phyloP scores from a whole-genome alignment of 2,113 vertebrate genomes.

The Pycnonotus jocosus region DNA sequence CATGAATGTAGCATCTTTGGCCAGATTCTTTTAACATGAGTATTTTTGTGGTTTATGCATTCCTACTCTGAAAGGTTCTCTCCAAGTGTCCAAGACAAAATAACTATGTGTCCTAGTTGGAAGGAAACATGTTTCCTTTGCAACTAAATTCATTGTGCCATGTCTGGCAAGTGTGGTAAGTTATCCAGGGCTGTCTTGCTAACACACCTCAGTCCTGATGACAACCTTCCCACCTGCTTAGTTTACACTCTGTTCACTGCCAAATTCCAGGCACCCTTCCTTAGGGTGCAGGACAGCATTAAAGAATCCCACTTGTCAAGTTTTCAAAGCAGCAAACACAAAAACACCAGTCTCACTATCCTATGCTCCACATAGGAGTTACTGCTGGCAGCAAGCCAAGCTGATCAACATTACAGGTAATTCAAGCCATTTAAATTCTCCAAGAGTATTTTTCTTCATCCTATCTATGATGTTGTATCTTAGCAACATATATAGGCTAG shows the following conservation, averaged over 20 bases:
- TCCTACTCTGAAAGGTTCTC: slow-evolving; percentile 10
- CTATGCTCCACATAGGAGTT: not conserved
- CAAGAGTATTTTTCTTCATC: not conserved
- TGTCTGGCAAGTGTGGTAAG: not conserved
- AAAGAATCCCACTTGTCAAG: not conserved
- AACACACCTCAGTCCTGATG: not conserved
- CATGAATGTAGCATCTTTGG: not conserved
- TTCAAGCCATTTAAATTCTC: not conserved
- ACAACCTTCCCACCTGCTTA: not conserved
- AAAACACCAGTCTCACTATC: not conserved
- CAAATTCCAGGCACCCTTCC: not conserved
- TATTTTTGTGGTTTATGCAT: slow-evolving; percentile 50
- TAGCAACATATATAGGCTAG: not conserved
- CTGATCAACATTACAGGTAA: not conserved
- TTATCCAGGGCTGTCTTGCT: not conserved
- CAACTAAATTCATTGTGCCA: not conserved
- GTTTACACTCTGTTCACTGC: not conserved
- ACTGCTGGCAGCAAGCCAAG: not conserved
- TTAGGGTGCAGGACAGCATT: not conserved
- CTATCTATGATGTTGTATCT: not conserved
- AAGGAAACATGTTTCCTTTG: slow-evolving; percentile 29
- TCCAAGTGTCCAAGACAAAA: slow-evolving; percentile 44
- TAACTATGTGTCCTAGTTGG: slow-evolving; percentile 43
- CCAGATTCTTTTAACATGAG: slow-evolving; percentile 48
- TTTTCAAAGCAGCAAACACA: not conserved